A percentile compares a stretch with the other conserved stretches of the same genome.
These are phyloP conservation scores for Lasioglossum marginatum DNA, from an alignment of 2,888 invertebrate genomes.

Conservation along the genomic window DNA sequence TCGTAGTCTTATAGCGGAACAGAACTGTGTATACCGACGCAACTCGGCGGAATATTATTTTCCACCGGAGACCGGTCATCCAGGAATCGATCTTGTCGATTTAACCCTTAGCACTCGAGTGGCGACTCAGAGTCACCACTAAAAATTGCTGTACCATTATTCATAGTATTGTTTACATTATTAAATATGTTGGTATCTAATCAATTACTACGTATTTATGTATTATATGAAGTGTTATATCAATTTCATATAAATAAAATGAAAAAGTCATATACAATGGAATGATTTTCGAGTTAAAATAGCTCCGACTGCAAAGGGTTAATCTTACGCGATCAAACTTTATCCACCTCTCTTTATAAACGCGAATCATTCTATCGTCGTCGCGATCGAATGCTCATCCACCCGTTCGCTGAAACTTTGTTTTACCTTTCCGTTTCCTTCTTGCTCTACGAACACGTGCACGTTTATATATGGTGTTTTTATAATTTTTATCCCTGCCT, in stretches of 20 bases:
- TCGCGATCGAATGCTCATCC: constrained; percentile 3
- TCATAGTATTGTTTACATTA: too few species aligned
- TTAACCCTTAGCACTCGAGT: background rate
- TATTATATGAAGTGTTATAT: too few species aligned
- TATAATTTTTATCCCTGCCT: background rate
- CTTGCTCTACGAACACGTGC: background rate
- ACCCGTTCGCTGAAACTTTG: background rate
- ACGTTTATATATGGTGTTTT: background rate
- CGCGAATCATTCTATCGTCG: constrained; percentile 15
- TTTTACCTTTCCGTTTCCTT: background rate
- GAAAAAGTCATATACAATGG: too few species aligned
- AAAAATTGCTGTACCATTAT: too few species aligned
- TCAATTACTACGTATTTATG: too few species aligned
- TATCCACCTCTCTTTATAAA: constrained; percentile 16
- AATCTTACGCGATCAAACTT: constrained; percentile 11
- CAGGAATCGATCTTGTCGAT: background rate
- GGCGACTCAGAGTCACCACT: too few species aligned
- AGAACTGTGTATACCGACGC: background rate
- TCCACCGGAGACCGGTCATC: background rate
- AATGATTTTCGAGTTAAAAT: too few species aligned
- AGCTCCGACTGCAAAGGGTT: too few species aligned
- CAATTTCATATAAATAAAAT: too few species aligned
- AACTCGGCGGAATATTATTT: background rate
- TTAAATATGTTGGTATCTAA: too few species aligned
- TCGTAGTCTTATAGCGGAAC: too few species aligned